These are phyloP conservation scores for Triplophysa bombifrons DNA, from an alignment of 2,797 vertebrate species.

Conservation along the genomic window DNA sequence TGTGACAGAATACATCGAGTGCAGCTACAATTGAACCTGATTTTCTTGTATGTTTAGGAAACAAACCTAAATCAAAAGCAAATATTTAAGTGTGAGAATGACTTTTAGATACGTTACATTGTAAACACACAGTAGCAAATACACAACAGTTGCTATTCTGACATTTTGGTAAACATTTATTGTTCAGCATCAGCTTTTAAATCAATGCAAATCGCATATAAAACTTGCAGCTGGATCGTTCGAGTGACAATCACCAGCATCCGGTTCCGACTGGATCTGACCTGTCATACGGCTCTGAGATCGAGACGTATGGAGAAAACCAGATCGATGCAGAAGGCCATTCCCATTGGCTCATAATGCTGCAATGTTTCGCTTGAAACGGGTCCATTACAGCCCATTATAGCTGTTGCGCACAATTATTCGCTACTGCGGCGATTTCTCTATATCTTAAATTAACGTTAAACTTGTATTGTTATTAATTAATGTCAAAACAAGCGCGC, in stretches of 20 bases:
- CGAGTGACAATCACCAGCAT: conserved; percentile 4
- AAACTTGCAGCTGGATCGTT: conserved; percentile 8
- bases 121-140: no score
- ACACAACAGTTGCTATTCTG: no score
- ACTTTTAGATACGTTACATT: no score
- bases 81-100: no score
- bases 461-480: background rate
- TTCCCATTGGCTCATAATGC: background rate
- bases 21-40: background rate
- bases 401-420: background rate
- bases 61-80: no score
- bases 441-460: background rate
- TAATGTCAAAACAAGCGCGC: conserved; percentile 4
- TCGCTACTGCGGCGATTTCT: background rate
- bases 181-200: no score
- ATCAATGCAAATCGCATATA: background rate
- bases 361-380: background rate
- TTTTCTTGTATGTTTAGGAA: no score
- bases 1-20: background rate
- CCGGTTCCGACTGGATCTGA: conserved; percentile 64
- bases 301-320: background rate
- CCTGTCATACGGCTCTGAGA: conserved; percentile 41
- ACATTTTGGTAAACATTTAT: background rate
- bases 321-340: conserved; percentile 18
- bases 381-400: background rate